A percentile compares a stretch with the other conserved stretches of the same genome.
These are phyloP conservation scores for Diaprepes abbreviatus DNA, from an alignment of 2,888 invertebrate species.

Conservation along the genomic window DNA sequence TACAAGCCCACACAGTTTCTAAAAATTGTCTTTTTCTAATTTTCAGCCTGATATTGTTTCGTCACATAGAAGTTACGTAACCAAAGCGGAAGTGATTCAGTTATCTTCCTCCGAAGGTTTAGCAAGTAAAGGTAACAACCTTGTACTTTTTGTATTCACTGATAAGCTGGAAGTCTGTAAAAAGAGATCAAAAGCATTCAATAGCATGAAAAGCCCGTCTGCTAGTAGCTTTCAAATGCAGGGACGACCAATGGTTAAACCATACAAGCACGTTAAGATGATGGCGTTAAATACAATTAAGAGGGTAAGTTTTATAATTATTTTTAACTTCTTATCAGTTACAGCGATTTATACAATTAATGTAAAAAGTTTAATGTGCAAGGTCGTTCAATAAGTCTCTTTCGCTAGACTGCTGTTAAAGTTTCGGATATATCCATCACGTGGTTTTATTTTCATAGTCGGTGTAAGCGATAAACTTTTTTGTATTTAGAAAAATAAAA, in stretches of 20 bases:
- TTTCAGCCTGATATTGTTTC: slow-evolving; percentile 90
- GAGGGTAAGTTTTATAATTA: slow-evolving; percentile 64
- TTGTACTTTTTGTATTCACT: slow-evolving; percentile 93
- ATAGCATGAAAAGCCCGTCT: slow-evolving; percentile 77
- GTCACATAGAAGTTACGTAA: slow-evolving; percentile 91
- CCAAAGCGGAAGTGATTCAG: slow-evolving; percentile 90
- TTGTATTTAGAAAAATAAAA: too few species aligned
- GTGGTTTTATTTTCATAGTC: too few species aligned
- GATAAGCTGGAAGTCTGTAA: slow-evolving; percentile 95
- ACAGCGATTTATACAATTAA: too few species aligned
- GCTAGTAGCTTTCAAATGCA: slow-evolving; percentile 61
- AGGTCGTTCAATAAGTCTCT: too few species aligned
- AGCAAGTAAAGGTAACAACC: slow-evolving; percentile 80
- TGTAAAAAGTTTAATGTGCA: too few species aligned
- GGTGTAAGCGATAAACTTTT: too few species aligned
- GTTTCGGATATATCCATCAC: too few species aligned
- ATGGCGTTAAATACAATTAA: slow-evolving; percentile 91
- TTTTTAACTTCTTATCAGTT: too few species aligned
- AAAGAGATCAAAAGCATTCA: slow-evolving; percentile 83
- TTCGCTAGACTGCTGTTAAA: too few species aligned
- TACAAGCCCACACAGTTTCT: too few species aligned
- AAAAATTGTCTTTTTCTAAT: too few species aligned
- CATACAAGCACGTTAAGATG: slow-evolving; percentile 92
- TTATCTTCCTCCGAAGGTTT: slow-evolving; percentile 80
- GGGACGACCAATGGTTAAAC: slow-evolving; percentile 78